These are phyloP conservation scores for Peromyscus leucopus DNA, from an alignment of 2,113 vertebrate genomes.

Conservation along the genomic window DNA sequence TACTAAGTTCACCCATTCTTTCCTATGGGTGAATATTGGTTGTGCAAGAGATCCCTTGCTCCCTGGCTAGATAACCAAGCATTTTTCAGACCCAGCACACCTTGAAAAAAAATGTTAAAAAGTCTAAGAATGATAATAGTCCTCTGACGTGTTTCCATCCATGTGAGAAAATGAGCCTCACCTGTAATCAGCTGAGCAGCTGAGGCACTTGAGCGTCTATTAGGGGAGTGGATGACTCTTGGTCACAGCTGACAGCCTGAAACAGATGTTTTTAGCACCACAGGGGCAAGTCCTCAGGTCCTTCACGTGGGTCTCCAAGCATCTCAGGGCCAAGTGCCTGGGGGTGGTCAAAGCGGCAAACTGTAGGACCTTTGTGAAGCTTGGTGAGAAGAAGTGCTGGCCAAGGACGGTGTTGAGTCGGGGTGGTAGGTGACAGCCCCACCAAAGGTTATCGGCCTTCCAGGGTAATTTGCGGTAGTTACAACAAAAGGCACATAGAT, in stretches of 20 bases:
- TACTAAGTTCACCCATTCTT: background rate
- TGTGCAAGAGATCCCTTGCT: background rate
- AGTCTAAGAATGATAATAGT: background rate
- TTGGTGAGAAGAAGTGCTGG: background rate
- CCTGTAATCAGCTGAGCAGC: background rate
- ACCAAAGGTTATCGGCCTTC: background rate
- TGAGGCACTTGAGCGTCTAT: background rate
- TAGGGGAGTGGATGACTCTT: background rate
- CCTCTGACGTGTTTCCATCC: background rate
- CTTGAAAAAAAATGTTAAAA: background rate
- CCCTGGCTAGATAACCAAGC: background rate
- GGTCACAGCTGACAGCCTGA: background rate
- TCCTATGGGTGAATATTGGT: background rate
- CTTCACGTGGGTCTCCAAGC: background rate
- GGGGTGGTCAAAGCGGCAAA: background rate
- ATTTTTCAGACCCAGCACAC: background rate
- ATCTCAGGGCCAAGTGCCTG: background rate
- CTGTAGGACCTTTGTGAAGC: background rate
- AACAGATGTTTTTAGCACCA: background rate
- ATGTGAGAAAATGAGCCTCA: background rate
- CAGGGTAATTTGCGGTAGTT: constrained; percentile 8
- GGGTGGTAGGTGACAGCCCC: fast-evolving
- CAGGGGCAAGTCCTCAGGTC: background rate
- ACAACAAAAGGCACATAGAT: background rate
- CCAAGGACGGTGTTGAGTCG: background rate